These are phyloP conservation scores for Penaeus monodon DNA, from an alignment of 2,888 invertebrate species.

Conservation along the genomic window DNA sequence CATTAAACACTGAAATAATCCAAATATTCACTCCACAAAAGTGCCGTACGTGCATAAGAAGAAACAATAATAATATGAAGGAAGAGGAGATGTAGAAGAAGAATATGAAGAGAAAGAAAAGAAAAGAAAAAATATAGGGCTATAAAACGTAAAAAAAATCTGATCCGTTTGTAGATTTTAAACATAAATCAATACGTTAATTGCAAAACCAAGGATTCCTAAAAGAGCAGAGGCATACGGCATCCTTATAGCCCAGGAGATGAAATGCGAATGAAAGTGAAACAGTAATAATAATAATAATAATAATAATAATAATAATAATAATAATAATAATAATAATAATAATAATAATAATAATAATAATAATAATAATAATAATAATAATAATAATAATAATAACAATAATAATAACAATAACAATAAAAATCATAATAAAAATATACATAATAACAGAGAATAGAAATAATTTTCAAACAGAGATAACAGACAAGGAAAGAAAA, in stretches of 20 bases:
- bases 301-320: not conserved
- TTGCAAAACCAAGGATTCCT: too few relatives aligned
- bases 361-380: not conserved
- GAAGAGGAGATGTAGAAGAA: not conserved
- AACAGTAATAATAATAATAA: not conserved
- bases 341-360: not conserved
- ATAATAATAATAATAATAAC: too few relatives aligned
- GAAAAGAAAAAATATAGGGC: not conserved
- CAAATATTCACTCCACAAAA: not conserved
- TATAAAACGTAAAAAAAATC: not conserved
- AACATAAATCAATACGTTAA: too few relatives aligned
- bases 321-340: not conserved
- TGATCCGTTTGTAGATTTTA: not conserved
- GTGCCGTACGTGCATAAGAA: not conserved
- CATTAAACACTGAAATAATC: too few relatives aligned
- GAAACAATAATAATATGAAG: not conserved
- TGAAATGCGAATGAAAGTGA: too few relatives aligned
- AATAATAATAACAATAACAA: too few relatives aligned
- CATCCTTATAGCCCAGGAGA: too few relatives aligned
- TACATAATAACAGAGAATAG: not conserved
- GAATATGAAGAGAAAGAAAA: not conserved
- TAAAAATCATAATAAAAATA: too few relatives aligned
- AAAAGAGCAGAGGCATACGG: too few relatives aligned
- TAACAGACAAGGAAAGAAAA: conserved; percentile 1
- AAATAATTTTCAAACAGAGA: not conserved